Percentiles rank a stretch among this genome's conserved stretches.
Evolutionary conservation across 30 jellyfish, hydroid and myxozoan species (phyloP).

Genomic region (Sanderia malayensis): DNA sequence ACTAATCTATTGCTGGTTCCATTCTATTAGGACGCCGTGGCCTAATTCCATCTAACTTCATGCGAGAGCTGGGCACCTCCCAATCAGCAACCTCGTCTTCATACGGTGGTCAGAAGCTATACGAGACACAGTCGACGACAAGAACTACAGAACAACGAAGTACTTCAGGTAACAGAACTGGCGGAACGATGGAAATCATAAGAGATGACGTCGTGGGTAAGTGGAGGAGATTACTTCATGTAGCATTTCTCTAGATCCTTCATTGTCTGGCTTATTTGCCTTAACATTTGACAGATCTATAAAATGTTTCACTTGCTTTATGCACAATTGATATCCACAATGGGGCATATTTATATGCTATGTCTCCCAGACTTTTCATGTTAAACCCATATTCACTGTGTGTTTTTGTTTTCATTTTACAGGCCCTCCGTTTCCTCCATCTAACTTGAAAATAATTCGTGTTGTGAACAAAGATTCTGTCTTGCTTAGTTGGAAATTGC

Average conservation of each 20-base stretch:
- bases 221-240: too few relatives aligned
- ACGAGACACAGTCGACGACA: constrained; percentile 17
- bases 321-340: too few relatives aligned
- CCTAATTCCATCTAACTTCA: constrained; percentile 84
- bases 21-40: constrained; percentile 72
- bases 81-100: constrained; percentile 26
- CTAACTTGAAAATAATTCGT: constrained; percentile 73
- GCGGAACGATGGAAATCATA: constrained; percentile 47
- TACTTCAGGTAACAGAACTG: constrained; percentile 10
- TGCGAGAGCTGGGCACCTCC: constrained; percentile 58
- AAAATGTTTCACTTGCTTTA: too few relatives aligned
- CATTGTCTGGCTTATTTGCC: too few relatives aligned
- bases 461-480: constrained; percentile 82
- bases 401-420: too few relatives aligned
- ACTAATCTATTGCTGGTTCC: background rate
- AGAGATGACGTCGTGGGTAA: constrained; percentile 63
- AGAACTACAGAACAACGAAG: constrained; percentile 20
- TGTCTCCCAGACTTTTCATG: too few relatives aligned
- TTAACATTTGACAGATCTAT: too few relatives aligned
- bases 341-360: too few relatives aligned
- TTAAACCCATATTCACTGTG: too few relatives aligned
- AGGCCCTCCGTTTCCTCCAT: constrained; percentile 98
- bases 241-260: too few relatives aligned
- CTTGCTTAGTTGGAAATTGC: constrained; percentile 83
- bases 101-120: constrained; percentile 48